Evolutionary conservation across 2,888 invertebrate species (phyloP), one percentile per base, ranked within the genome.

Genomic region (Monochamus alternatus): DNA sequence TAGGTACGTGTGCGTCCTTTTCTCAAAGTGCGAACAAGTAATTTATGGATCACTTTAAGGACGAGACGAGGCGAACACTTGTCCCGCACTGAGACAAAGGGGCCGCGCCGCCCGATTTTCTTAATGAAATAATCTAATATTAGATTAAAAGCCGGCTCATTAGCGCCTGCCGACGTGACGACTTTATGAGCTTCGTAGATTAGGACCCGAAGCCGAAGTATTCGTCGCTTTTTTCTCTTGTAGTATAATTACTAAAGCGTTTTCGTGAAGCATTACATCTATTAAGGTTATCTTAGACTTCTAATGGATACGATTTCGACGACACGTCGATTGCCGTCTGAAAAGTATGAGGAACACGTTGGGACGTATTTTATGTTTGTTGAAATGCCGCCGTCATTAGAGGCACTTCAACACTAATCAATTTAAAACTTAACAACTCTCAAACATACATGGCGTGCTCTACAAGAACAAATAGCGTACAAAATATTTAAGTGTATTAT

Each of bases 111-210:
- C 66, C 63, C 66, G 67, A 75, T 77, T 79, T 75, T 65, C 76
- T 80, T 79, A 81, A 82, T 83, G 81, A 83, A 83, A 78, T 77
- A 80, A 81, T 81, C 83, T 83, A 82, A 82, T 83, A 82, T 83
- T 83, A 83, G 82, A 79, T 80, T 74, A 76, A 77, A 70, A 67
- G 75, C 55, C 43, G 77, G 43, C 74, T 77, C 77, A 79, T 82
- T 82, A 81, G 79, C 80, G 76, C 76, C 71, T 73, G 64, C 43
- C 51, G n/a, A 55, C 10, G 79, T 75, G 78, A 76, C 73, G 75
- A 74, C 68, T 75, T 71, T 73, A 73, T 67, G 71, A 63, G 69
- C 73, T 63, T 63, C 62, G 63, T 71, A 71, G 71, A 63, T 71
- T 63, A 59, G 51, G 32, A 60, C 8, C 12, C 7, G 47, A 1